Conservation (phyloP, 2,888 invertebrate species). For the Toxonevra muliebris region DNA sequence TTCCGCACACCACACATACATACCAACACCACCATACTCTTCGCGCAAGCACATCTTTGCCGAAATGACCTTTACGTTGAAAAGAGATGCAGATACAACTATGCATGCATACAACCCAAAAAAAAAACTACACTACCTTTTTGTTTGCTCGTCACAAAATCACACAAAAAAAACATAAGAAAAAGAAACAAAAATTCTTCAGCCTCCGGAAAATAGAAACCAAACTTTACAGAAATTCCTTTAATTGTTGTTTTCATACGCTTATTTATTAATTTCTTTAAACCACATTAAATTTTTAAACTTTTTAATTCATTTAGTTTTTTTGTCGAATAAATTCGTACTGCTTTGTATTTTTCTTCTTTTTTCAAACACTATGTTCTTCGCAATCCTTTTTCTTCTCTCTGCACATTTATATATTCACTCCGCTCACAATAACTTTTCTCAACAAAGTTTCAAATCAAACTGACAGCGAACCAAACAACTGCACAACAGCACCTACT, state of each 20-base stretch:
- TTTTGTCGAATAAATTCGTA: too few species aligned
- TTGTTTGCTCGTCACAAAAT: background rate
- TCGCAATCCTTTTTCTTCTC: too few species aligned
- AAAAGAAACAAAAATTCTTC: background rate
- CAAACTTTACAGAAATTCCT: background rate
- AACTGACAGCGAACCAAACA: too few species aligned
- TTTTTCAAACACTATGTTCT: too few species aligned
- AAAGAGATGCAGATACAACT: conserved; percentile 30
- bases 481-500: too few species aligned
- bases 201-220: background rate
- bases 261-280: too few species aligned
- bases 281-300: too few species aligned
- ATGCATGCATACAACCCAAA: conserved; percentile 9
- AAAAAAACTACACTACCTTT: background rate
- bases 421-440: too few species aligned
- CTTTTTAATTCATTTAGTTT: too few species aligned
- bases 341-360: too few species aligned
- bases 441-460: too few species aligned
- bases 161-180: background rate
- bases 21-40: conserved; percentile 7
- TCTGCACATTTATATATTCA: too few species aligned
- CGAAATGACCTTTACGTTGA: conserved; percentile 30
- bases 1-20: background rate
- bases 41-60: background rate
- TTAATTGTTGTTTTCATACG: background rate